Evolutionary conservation across 2,888 invertebrate species (phyloP), one percentile per base, ranked within the genome.

Genomic region (Clitarchus hookeri): DNA sequence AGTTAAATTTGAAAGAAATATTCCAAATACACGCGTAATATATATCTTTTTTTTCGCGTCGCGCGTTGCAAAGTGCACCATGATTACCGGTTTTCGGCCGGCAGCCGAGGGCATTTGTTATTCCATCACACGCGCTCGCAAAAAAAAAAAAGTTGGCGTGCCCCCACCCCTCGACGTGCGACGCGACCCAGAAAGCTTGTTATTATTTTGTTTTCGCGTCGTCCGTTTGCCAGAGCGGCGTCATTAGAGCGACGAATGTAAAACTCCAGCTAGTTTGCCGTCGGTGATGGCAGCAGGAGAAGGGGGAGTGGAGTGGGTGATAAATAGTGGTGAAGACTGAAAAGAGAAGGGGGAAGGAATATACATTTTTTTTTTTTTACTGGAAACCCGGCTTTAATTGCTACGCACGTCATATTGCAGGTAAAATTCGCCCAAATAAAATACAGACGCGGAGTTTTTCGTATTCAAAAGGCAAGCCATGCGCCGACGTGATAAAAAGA

Each of bases 391-490:
- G 65, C 23, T 65, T 65, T 65, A 65, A 65, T 65, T 65, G 65
- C 65, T n/a, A 65, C 23, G 65, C 65, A 65, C 65, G 65, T 65
- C 65, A 65, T 65, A 65, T 65, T n/a, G 65, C 65, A 65, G 65
- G 65, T 65, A 65, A 65, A 65, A 65, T 65, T 65, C 23, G 65
- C 65, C n/a, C 11, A 65, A 65, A 16, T 16, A 65, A 65, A 65
- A 23, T 23, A 65, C 23, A 19, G 23, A 8, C 65, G 23, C 8
- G 65, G 23, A n/a, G 65, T n/a, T n/a, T 53, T 65, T 65, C 65
- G 65, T n/a, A 65, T 65, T 19, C 19, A 65, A 65, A 65, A 11
- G 65, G 23, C 65, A 19, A 65, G 65, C 65, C 65, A 19, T 23
- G 65, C 65, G 65, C 16, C n/a, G n/a, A n/a, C 65, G n/a, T n/a